Evolutionary conservation across 1,140 invertebrate species (phyloP).

Genomic region (Drosophila paulistorum): DNA sequence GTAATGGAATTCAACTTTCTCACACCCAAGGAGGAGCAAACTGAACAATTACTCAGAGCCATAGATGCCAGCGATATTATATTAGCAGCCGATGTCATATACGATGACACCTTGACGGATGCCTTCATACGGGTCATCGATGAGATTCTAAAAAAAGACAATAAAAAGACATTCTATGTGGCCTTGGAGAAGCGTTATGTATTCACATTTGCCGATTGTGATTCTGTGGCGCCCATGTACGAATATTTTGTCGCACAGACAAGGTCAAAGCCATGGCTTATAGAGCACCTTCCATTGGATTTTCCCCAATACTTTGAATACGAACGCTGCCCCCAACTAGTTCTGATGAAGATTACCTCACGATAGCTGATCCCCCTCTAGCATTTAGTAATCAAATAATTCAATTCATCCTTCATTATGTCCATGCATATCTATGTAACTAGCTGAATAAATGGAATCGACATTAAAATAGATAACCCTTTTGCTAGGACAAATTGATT

Average conservation of each 20-base stretch:
- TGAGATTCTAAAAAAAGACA: slow-evolving; percentile 85
- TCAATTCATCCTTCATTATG: background rate
- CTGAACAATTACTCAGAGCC: slow-evolving; percentile 84
- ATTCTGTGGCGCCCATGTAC: slow-evolving; percentile 92
- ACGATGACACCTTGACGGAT: slow-evolving; percentile 92
- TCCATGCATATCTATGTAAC: background rate
- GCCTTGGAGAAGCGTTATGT: slow-evolving; percentile 94
- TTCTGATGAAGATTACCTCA: slow-evolving; percentile 88
- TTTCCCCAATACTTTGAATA: slow-evolving; percentile 93
- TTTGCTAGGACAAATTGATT: no score
- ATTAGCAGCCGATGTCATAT: slow-evolving; percentile 93
- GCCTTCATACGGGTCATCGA: slow-evolving; percentile 90
- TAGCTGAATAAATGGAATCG: background rate
- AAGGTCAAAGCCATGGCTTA: slow-evolving; percentile 83
- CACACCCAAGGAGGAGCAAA: slow-evolving; percentile 78
- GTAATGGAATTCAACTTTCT: slow-evolving; percentile 89
- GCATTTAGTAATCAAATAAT: background rate
- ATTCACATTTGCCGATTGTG: slow-evolving; percentile 91
- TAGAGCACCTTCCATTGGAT: slow-evolving; percentile 87
- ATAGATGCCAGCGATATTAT: slow-evolving; percentile 86
- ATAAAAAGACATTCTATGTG: slow-evolving; percentile 87
- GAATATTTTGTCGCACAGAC: slow-evolving; percentile 89
- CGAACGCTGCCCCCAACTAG: slow-evolving; percentile 89
- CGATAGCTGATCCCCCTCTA: slow-evolving; percentile 17
- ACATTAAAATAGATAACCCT: background rate